Conservation (phyloP, 2,888 invertebrate genomes). For the Epiblema foenella region DNA sequence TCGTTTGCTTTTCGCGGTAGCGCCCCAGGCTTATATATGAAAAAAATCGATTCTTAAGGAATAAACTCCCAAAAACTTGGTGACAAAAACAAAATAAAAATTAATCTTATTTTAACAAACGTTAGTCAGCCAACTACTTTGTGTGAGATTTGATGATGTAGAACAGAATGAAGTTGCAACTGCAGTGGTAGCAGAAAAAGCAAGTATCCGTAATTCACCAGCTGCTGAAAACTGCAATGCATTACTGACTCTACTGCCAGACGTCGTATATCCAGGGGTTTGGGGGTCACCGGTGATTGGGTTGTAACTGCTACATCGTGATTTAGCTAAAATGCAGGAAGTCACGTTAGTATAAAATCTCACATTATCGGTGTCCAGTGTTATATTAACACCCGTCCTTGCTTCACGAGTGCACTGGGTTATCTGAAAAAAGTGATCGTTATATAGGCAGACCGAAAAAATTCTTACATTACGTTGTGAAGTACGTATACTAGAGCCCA, state of each 20-base stretch:
- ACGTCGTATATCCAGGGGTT: conserved; percentile 75
- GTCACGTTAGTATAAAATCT: conserved; percentile 86
- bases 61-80: too few relatives aligned
- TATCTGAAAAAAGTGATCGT: conserved; percentile 66
- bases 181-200: conserved; percentile 80
- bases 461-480: too few relatives aligned
- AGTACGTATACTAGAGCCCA: background rate
- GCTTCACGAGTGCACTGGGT: conserved; percentile 83
- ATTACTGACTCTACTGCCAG: conserved; percentile 76
- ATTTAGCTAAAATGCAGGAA: conserved; percentile 86
- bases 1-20: too few relatives aligned
- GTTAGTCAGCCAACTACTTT: conserved; percentile 80
- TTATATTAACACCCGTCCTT: conserved; percentile 77
- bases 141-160: conserved; percentile 76
- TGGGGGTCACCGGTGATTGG: conserved; percentile 87
- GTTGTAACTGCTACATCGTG: conserved; percentile 86
- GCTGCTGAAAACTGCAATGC: conserved; percentile 83
- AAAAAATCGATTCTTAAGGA: too few relatives aligned
- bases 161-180: conserved; percentile 84
- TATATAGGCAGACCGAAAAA: too few relatives aligned
- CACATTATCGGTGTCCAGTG: conserved; percentile 80
- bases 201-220: conserved; percentile 83
- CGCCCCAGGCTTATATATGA: too few relatives aligned
- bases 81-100: too few relatives aligned
- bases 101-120: conserved; percentile 67